These are phyloP conservation scores for Furcifer pardalis DNA, from an alignment of 2,797 vertebrate genomes.

Conservation along the genomic window DNA sequence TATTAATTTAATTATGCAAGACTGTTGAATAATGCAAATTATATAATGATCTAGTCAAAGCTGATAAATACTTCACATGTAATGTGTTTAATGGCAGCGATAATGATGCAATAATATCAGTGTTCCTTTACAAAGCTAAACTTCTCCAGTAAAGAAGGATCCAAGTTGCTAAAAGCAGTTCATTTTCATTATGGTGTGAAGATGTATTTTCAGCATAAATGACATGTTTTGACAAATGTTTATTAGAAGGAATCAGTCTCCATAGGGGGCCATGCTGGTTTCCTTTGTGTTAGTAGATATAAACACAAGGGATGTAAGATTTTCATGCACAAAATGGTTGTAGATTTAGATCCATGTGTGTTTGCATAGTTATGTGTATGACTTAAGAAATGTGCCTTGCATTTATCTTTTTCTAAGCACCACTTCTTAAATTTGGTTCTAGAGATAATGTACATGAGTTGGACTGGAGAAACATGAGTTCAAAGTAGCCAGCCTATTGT, in stretches of 20 bases:
- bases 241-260: slow-evolving; percentile 50
- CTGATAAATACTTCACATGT: slow-evolving; percentile 24
- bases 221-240: slow-evolving; percentile 59
- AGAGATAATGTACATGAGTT: neutral
- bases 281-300: slow-evolving; percentile 47
- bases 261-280: slow-evolving; percentile 22
- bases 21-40: neutral
- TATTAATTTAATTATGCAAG: neutral
- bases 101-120: neutral
- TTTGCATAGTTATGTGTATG: neutral
- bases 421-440: neutral
- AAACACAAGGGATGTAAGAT: slow-evolving; percentile 42
- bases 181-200: slow-evolving; percentile 42
- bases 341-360: slow-evolving; percentile 28
- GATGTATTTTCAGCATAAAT: slow-evolving; percentile 50
- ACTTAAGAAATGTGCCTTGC: slow-evolving; percentile 20
- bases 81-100: neutral
- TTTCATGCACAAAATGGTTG: slow-evolving; percentile 46
- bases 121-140: slow-evolving; percentile 31
- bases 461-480: neutral
- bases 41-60: slow-evolving; percentile 5
- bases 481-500: neutral
- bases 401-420: neutral
- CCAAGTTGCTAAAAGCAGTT: slow-evolving; percentile 34
- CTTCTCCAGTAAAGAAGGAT: slow-evolving; percentile 24